Evolutionary conservation across 2,113 vertebrate species (phyloP).

Genomic region (Syrrhaptes paradoxus): DNA sequence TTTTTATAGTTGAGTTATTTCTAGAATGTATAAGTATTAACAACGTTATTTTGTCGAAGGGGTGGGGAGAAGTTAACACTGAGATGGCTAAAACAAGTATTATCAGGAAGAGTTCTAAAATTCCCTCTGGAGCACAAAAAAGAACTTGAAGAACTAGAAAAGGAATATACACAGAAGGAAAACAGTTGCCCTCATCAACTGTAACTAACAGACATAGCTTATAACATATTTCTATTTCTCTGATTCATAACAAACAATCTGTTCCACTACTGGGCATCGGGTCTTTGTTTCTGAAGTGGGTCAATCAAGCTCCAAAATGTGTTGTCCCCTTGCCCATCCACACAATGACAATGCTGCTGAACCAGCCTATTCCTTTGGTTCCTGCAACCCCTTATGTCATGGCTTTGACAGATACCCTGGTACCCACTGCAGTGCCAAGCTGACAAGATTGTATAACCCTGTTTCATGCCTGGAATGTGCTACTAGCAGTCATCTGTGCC

Average conservation of each 20-base stretch:
- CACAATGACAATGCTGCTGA: background rate
- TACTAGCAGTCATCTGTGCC: background rate
- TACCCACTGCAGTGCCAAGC: background rate
- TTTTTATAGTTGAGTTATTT: conserved; percentile 5
- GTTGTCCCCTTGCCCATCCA: background rate
- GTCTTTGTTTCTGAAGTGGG: background rate
- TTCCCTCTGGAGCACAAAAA: background rate
- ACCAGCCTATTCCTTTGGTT: background rate
- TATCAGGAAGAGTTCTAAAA: background rate
- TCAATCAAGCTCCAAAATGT: background rate
- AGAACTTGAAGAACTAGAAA: background rate
- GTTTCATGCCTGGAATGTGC: background rate
- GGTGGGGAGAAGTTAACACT: background rate
- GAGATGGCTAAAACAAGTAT: background rate
- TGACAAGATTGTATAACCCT: background rate
- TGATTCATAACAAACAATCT: background rate
- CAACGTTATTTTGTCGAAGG: background rate
- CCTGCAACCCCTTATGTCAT: background rate
- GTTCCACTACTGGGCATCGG: background rate
- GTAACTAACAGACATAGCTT: background rate
- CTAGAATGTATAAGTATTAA: background rate
- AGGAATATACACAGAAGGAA: background rate
- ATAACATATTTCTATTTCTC: background rate
- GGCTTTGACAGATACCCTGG: background rate
- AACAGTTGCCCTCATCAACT: background rate